Evolutionary conservation across 2,888 invertebrate species (phyloP).

Genomic region (Macrosiphum euphorbiae): DNA sequence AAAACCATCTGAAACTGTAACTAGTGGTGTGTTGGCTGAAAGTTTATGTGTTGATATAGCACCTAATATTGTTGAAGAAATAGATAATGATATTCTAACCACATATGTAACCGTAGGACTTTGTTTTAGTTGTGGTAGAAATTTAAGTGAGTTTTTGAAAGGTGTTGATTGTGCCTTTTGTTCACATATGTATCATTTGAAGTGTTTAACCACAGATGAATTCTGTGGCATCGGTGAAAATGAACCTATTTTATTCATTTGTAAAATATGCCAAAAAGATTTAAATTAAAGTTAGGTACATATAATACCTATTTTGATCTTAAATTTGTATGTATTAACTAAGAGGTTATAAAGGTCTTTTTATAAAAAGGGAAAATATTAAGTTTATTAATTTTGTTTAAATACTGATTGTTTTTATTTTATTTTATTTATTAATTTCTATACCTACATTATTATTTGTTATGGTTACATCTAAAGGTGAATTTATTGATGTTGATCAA

Average conservation of each 20-base stretch:
- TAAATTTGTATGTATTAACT: background rate
- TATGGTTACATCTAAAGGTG: background rate
- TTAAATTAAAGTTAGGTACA: background rate
- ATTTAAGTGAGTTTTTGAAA: conserved; percentile 26
- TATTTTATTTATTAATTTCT: background rate
- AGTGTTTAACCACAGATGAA: conserved; percentile 14
- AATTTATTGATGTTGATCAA: background rate
- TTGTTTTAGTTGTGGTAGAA: conserved; percentile 23
- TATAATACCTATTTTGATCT: background rate
- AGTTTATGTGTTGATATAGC: conserved; percentile 1
- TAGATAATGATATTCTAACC: background rate
- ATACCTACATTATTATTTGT: background rate
- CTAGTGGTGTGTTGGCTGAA: conserved; percentile 30
- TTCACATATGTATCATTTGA: conserved; percentile 27
- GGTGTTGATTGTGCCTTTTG: conserved; percentile 25
- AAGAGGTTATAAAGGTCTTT: background rate
- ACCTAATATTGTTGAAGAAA: conserved; percentile 11
- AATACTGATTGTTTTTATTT: background rate
- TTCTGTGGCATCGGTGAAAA: background rate
- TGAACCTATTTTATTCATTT: background rate
- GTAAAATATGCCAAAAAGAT: background rate
- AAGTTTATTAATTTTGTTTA: background rate
- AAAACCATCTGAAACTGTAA: conserved; percentile 22
- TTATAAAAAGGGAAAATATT: background rate
- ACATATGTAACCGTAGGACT: conserved; percentile 25